Conservation (phyloP, 2,113 vertebrate genomes). For the Microtus oregoni region DNA sequence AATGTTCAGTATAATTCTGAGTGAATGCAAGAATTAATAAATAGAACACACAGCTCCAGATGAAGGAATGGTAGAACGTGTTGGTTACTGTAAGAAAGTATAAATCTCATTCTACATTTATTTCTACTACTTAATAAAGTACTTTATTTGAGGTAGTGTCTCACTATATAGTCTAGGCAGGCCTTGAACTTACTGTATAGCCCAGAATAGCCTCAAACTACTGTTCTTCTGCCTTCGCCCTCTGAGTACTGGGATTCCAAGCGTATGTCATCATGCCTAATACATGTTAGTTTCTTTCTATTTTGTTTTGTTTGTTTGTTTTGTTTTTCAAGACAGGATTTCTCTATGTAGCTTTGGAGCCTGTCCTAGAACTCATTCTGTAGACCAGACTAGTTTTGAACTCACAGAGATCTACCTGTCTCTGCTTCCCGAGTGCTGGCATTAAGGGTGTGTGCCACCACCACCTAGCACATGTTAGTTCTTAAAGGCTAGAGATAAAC, state of each 20-base stretch:
- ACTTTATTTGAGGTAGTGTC: not conserved
- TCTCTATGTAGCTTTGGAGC: no score
- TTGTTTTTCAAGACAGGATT: no score
- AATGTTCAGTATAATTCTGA: slow-evolving; percentile 51
- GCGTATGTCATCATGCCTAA: not conserved
- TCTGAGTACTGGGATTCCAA: not conserved
- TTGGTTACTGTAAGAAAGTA: slow-evolving; percentile 38
- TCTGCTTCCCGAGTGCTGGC: no score
- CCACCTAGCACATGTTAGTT: no score
- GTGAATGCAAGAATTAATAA: slow-evolving; percentile 24
- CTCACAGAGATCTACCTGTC: no score
- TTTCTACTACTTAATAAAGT: not conserved
- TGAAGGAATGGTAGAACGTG: slow-evolving; percentile 27
- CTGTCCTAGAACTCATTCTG: no score
- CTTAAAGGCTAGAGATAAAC: no score
- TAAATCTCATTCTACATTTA: slow-evolving; percentile 28
- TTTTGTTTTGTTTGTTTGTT: no score
- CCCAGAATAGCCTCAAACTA: not conserved
- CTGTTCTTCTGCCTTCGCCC: not conserved
- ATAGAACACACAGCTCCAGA: slow-evolving; percentile 13
- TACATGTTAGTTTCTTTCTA: not conserved
- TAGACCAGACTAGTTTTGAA: no score
- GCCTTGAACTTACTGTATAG: not conserved
- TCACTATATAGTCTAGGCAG: not conserved
- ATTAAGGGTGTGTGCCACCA: no score